phyloP scores from a whole-genome alignment of 1,140 invertebrate species.

The Teleopsis dalmanni region DNA sequence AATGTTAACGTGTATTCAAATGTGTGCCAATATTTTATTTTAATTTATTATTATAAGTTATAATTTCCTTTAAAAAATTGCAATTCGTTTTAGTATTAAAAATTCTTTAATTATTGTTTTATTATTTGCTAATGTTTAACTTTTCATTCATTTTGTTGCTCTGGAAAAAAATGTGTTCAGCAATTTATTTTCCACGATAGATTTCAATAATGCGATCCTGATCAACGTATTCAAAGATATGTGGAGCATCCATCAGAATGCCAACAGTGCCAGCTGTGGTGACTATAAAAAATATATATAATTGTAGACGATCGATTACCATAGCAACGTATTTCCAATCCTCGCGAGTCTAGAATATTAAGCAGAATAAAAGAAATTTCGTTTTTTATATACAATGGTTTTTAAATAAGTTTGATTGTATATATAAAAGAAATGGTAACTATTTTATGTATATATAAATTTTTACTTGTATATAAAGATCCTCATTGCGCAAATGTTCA shows the following conservation, averaged over 20 bases:
- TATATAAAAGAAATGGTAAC: not conserved
- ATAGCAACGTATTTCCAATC: constrained; percentile 99
- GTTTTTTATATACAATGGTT: not conserved
- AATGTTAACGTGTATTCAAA: too few species aligned
- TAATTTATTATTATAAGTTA: too few species aligned
- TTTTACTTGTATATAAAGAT: constrained; percentile 94
- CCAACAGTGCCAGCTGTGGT: constrained; percentile 92
- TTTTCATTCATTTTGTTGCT: too few species aligned
- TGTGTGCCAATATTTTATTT: too few species aligned
- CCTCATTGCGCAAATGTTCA: constrained; percentile 93
- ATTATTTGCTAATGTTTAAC: too few species aligned
- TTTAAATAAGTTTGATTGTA: not conserved
- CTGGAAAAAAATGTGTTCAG: too few species aligned
- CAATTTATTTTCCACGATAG: constrained; percentile 81
- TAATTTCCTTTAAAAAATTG: too few species aligned
- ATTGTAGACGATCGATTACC: constrained; percentile 95
- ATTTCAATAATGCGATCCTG: constrained; percentile 94
- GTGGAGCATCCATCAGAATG: constrained; percentile 97
- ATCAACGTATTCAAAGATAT: constrained; percentile 98
- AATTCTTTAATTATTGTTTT: too few species aligned
- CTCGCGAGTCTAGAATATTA: constrained; percentile 74
- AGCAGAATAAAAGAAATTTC: not conserved
- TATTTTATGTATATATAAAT: constrained; percentile 1
- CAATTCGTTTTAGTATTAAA: too few species aligned
- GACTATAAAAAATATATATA: constrained; percentile 96